phyloP scores from a whole-genome alignment of 2,113 vertebrate genomes.

The Muscicapa adusta region DNA sequence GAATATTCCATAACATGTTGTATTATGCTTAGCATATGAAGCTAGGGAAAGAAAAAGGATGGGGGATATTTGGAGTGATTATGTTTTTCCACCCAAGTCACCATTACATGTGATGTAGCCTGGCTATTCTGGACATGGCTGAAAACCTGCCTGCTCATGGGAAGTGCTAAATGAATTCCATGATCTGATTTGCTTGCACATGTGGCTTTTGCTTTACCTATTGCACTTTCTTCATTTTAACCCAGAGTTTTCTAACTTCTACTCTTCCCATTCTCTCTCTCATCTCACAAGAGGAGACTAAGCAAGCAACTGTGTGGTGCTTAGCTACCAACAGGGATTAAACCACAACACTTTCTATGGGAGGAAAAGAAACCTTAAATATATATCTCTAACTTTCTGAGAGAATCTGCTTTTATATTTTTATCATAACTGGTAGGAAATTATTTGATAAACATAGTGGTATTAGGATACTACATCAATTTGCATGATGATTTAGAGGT shows the following conservation, averaged over 20 bases:
- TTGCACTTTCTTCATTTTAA: neutral
- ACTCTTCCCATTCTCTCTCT: neutral
- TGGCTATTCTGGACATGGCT: neutral
- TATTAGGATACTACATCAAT: neutral
- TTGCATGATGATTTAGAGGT: neutral
- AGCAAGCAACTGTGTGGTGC: neutral
- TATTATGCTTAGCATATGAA: neutral
- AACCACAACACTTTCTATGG: neutral
- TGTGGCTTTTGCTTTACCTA: neutral
- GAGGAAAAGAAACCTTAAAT: neutral
- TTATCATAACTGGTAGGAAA: neutral
- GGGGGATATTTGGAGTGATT: neutral
- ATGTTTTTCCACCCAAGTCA: neutral
- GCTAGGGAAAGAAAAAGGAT: neutral
- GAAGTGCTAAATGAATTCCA: neutral
- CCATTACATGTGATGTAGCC: accelerated
- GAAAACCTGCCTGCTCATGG: neutral
- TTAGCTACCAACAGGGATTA: neutral
- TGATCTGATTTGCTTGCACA: neutral
- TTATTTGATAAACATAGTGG: neutral
- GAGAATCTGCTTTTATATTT: neutral
- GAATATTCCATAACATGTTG: neutral
- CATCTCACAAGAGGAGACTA: neutral
- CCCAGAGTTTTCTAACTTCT: neutral
- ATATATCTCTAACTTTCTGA: neutral